phyloP scores from a whole-genome alignment of 2,113 vertebrate genomes.

The Ptyas mucosa region DNA sequence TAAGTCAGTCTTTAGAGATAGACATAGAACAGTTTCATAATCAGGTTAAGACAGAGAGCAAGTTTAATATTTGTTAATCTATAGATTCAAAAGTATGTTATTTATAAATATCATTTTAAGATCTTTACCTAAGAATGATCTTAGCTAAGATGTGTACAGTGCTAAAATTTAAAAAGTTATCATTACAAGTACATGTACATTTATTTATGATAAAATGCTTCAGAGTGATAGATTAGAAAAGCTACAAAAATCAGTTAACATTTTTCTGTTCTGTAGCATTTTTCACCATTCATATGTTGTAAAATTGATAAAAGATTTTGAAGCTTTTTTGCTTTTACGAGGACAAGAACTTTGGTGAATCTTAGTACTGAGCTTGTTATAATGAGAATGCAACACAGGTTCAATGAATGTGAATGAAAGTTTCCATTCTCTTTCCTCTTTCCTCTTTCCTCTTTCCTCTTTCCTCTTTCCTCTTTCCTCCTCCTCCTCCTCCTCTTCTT shows the following conservation, averaged over 20 bases:
- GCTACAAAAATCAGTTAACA: background rate
- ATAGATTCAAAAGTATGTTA: background rate
- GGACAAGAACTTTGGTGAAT: background rate
- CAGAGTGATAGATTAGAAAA: background rate
- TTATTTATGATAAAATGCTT: background rate
- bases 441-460: too few relatives aligned
- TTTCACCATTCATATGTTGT: background rate
- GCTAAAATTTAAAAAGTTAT: background rate
- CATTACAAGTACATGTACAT: background rate
- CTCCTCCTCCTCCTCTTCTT: rapidly evolving
- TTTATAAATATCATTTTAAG: background rate
- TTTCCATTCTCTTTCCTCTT: background rate
- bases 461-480: too few relatives aligned
- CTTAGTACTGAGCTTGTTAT: background rate
- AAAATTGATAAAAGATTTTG: background rate
- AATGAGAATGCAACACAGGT: background rate
- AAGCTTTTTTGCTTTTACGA: background rate
- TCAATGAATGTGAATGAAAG: background rate
- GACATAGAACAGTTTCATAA: background rate
- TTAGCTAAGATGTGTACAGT: background rate
- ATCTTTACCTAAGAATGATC: background rate
- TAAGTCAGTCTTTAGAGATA: background rate
- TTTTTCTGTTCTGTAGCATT: background rate
- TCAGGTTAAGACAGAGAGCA: background rate
- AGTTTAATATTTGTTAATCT: background rate